Evolutionary conservation across 2,113 vertebrate genomes (phyloP).

Genomic region (Heteronetta atricapilla): DNA sequence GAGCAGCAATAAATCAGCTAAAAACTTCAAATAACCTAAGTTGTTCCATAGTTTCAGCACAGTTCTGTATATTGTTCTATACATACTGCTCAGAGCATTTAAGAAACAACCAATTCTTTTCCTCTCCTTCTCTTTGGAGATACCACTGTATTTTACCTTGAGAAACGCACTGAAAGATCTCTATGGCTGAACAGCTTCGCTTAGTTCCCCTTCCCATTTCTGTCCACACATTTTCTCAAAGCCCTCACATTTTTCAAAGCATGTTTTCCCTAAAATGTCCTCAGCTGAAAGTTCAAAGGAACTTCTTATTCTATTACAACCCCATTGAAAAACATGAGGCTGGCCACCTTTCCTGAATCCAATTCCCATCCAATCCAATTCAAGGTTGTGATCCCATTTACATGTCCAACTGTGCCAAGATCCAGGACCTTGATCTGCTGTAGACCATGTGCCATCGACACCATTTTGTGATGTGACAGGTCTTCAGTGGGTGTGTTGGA

Average conservation of each 20-base stretch:
- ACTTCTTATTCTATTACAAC: background rate
- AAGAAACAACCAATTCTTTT: background rate
- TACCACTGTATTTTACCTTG: background rate
- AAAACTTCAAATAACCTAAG: background rate
- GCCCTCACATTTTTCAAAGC: accelerated
- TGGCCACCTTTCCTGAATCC: background rate
- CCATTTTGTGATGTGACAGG: background rate
- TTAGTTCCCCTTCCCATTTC: accelerated
- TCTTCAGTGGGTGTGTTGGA: background rate
- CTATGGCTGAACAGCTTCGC: background rate
- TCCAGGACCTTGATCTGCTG: background rate
- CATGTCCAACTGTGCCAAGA: background rate
- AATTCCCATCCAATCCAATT: accelerated
- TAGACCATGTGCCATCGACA: background rate
- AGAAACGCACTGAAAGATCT: accelerated
- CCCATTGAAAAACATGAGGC: background rate
- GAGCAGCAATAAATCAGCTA: background rate
- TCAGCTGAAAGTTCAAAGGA: background rate
- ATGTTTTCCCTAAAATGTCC: background rate
- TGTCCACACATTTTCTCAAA: background rate
- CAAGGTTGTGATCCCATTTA: accelerated
- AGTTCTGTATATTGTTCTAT: background rate
- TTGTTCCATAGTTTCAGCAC: background rate
- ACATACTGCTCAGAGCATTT: background rate
- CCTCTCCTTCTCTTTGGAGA: background rate